Percentiles rank a stretch among this genome's conserved stretches.
Evolutionary conservation across 2,888 invertebrate species (phyloP).

Genomic region (Candidula unifasciata): DNA sequence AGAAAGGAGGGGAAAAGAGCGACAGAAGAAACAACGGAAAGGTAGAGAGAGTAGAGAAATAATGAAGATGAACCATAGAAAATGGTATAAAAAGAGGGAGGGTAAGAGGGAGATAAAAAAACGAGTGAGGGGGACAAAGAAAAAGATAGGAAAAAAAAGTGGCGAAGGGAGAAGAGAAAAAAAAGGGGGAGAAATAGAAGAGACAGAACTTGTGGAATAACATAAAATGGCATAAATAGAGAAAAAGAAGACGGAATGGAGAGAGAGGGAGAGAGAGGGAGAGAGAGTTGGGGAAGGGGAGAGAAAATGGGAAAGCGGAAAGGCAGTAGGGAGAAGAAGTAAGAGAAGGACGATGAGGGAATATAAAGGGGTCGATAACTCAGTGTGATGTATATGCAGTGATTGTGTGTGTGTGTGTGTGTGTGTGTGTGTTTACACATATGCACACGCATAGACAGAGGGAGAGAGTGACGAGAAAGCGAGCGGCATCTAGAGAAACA

Average conservation of each 20-base stretch:
- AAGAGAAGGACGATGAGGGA: too few species aligned
- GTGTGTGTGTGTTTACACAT: too few species aligned
- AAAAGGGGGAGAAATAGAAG: not conserved
- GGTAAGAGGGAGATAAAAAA: conserved; percentile 7
- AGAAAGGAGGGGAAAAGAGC: too few species aligned
- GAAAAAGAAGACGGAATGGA: conserved; percentile 10
- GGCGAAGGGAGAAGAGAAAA: not conserved
- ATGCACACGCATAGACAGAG: too few species aligned
- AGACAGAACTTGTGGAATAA: not conserved
- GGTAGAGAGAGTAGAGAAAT: not conserved
- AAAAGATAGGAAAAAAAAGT: not conserved
- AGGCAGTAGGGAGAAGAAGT: too few species aligned
- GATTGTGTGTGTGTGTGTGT: too few species aligned
- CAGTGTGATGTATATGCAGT: too few species aligned
- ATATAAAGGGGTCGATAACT: too few species aligned
- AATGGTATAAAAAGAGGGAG: not conserved
- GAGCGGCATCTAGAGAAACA: too few species aligned
- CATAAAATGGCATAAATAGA: conserved; percentile 16
- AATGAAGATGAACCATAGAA: too few species aligned
- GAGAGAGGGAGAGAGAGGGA: not conserved
- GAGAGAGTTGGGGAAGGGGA: conserved; percentile 1
- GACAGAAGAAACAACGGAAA: not conserved
- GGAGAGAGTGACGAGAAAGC: too few species aligned
- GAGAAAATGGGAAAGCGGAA: conserved; percentile 26
- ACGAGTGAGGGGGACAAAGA: not conserved